Base-by-base conservation (phyloP, 1,140 invertebrate genomes). In the Drosophila pectinifera region DNA sequence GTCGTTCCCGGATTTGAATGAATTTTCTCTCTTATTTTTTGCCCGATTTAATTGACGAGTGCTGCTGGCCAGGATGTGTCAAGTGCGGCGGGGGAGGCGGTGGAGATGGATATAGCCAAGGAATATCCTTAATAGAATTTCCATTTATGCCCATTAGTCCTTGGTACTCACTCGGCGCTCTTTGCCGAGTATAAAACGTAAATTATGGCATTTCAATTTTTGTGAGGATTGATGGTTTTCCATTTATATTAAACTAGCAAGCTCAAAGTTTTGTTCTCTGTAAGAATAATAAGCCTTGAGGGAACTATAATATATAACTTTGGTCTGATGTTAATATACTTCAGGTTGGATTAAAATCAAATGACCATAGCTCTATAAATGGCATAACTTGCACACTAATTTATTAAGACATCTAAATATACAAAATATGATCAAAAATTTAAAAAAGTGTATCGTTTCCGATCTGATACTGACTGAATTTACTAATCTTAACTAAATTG, bases 141-240 rank as follows among this genome's bases (percentile, higher is more conserved):
- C 83, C 84, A 88, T 88, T 88, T 88, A 53, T 62, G 80, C 73
- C 84, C 80, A 88, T 88, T 89, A 88, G 84, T 36, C 65, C 64
- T 69, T 46, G 49, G 20, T 4, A 39, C 24, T 51, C 48, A 5
- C 28, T 36, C 49, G 34, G 38, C 20, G 7, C n/a, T 46, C 8
- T 43, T 38, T 31, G 42, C n/a, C n/a, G 31, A 22, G 18, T 36
- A n/a, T n/a, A 31, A 69, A 54, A 46, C 39, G 69, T 56, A 22
- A 42, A 13, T 53, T 68, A 56, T 70, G 49, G 31, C 13, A 45
- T n/a, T 54, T 46, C 39, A 45, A 22, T 20, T 43, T 11, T 10
- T 34, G 10, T 8, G 5, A 18, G 16, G 22, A 57, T 39, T 48
- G 42, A 57, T 70, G 64, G n/a, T 10, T 56, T 42, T 46, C 4